A percentile compares a stretch with the other conserved stretches of the same genome.
Conservation (phyloP, 2,888 invertebrate species). For the Helicoverpa assulta region DNA sequence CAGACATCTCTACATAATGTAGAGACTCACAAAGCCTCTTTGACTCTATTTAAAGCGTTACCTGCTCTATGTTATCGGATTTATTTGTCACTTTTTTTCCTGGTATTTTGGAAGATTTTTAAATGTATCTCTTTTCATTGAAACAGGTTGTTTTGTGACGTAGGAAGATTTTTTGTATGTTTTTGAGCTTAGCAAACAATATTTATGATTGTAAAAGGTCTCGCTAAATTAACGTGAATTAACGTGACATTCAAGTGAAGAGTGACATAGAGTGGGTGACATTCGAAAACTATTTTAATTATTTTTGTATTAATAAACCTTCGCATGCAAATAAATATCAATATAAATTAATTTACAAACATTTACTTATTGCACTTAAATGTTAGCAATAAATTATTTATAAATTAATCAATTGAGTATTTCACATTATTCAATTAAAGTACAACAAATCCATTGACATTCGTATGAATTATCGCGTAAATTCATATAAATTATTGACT, state of each 20-base stretch:
- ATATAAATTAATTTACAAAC: not conserved
- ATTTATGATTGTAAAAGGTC: too few relatives aligned
- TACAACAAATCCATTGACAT: not conserved
- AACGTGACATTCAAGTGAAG: too few relatives aligned
- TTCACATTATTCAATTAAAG: constrained; percentile 1
- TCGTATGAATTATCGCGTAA: not conserved
- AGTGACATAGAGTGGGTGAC: too few relatives aligned
- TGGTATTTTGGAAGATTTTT: not conserved
- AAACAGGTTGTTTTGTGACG: not conserved
- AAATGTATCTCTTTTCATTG: not conserved
- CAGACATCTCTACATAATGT: constrained; percentile 50
- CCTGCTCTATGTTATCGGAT: constrained; percentile 55
- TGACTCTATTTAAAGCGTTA: constrained; percentile 59
- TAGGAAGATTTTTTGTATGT: not conserved
- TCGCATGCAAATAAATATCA: not conserved
- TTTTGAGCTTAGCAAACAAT: not conserved
- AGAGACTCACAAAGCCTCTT: constrained; percentile 48
- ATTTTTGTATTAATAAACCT: too few relatives aligned
- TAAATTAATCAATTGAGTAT: not conserved
- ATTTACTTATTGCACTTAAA: not conserved
- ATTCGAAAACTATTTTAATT: too few relatives aligned
- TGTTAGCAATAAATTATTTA: not conserved
- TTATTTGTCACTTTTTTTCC: constrained; percentile 39
- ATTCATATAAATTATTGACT: not conserved
- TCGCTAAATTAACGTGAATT: too few relatives aligned